phyloP scores from a whole-genome alignment of 2,888 invertebrate species.

The Oscheius sp. region DNA sequence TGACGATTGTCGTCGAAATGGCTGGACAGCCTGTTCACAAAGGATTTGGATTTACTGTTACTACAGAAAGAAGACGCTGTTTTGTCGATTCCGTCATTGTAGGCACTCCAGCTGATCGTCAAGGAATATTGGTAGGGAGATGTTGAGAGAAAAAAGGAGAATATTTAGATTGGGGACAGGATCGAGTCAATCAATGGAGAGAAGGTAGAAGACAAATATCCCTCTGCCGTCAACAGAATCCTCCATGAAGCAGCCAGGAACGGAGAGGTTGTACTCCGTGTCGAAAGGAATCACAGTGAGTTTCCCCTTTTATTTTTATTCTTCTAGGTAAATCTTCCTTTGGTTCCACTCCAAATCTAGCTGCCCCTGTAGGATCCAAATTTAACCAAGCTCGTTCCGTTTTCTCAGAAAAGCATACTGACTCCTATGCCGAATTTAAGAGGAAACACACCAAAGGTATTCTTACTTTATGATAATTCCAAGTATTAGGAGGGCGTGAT shows the following conservation, averaged over 20 bases:
- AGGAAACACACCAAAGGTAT: constrained; percentile 39
- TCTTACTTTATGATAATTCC: too few relatives aligned
- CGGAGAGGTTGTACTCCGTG: constrained; percentile 51
- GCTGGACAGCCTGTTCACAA: constrained; percentile 52
- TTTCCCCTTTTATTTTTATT: background rate
- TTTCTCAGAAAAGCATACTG: constrained; percentile 28
- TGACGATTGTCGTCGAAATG: constrained; percentile 45
- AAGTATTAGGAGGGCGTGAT: constrained; percentile 31
- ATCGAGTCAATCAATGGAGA: constrained; percentile 69
- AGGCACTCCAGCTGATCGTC: constrained; percentile 63
- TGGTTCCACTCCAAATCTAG: constrained; percentile 23
- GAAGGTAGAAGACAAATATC: constrained; percentile 64
- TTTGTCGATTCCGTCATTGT: constrained; percentile 70
- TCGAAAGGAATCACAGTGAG: constrained; percentile 44
- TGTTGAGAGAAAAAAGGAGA: background rate
- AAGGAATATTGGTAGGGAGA: constrained; percentile 43
- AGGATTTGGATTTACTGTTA: constrained; percentile 71
- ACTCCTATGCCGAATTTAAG: constrained; percentile 53
- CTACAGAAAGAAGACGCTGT: constrained; percentile 68
- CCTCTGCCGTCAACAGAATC: constrained; percentile 66
- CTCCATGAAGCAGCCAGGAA: constrained; percentile 65
- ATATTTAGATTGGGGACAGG: constrained; percentile 69
- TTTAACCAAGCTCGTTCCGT: constrained; percentile 21
- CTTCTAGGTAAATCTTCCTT: constrained; percentile 3
- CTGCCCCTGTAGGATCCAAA: background rate